Evolutionary conservation across 2,888 invertebrate genomes (phyloP).

Genomic region (Eupithecia vulgata): DNA sequence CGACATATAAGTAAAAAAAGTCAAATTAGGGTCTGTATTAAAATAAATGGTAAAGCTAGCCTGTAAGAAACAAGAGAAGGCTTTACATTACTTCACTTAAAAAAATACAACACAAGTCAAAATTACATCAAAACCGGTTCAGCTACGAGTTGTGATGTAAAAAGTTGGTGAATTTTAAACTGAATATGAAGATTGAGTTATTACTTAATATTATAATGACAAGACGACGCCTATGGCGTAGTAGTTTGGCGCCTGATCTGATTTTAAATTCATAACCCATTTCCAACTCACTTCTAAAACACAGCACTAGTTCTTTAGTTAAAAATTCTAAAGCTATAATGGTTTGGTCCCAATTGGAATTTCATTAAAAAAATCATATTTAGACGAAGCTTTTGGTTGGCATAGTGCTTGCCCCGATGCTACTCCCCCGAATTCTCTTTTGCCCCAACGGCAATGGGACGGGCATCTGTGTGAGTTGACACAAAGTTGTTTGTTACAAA

Average conservation of each 20-base stretch:
- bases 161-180: not conserved
- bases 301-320: too few species aligned
- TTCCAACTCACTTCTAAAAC: not conserved
- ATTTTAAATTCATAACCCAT: not conserved
- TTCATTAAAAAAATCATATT: too few species aligned
- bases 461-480: too few species aligned
- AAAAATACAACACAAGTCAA: not conserved
- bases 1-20: too few species aligned
- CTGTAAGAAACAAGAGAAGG: not conserved
- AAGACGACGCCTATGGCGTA: not conserved
- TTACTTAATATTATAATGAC: not conserved
- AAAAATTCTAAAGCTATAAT: too few species aligned
- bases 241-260: not conserved
- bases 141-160: constrained; percentile 1
- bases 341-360: too few species aligned
- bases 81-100: constrained; percentile 2
- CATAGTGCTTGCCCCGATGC: too few species aligned
- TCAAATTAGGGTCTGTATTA: not conserved
- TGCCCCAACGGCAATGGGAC: too few species aligned
- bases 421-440: too few species aligned
- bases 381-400: too few species aligned
- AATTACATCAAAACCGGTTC: constrained; percentile 19
- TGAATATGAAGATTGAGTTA: not conserved
- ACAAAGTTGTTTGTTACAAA: too few species aligned
- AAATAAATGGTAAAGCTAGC: not conserved